Conservation (phyloP, 2,888 invertebrate species). For the Acanthopleura granulata region DNA sequence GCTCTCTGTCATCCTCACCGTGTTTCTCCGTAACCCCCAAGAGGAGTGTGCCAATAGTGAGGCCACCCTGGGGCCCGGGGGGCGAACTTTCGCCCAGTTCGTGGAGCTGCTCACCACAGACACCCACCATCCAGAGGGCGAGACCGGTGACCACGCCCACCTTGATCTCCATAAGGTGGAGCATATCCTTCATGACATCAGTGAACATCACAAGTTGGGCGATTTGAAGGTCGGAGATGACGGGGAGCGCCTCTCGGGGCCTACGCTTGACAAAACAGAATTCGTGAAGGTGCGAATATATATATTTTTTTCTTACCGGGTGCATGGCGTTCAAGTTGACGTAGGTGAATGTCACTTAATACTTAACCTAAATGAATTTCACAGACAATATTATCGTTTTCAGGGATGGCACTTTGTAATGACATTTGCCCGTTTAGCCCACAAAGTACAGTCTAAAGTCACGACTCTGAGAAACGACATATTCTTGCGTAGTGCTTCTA, state of each 20-base stretch:
- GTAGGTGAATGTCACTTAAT: no score
- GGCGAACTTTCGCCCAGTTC: neutral
- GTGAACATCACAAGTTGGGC: neutral
- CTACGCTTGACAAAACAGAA: neutral
- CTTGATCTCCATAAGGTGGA: neutral
- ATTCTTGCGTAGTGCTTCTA: no score
- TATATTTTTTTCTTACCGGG: no score
- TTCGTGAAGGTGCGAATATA: neutral
- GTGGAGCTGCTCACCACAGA: neutral
- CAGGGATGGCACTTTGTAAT: no score
- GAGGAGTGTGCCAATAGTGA: neutral
- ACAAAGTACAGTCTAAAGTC: no score
- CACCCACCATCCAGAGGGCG: neutral
- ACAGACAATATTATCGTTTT: no score
- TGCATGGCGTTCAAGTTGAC: no score
- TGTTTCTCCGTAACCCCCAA: neutral
- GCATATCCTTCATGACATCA: conserved; percentile 9
- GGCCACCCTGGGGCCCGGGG: neutral
- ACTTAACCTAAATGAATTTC: no score
- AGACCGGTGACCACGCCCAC: neutral
- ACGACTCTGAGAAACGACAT: no score
- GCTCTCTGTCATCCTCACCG: neutral
- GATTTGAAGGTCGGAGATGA: neutral
- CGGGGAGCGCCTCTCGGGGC: neutral
- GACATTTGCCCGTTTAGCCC: no score